phyloP scores from a whole-genome alignment of 2,888 invertebrate species.

The Drosophila picticornis region DNA sequence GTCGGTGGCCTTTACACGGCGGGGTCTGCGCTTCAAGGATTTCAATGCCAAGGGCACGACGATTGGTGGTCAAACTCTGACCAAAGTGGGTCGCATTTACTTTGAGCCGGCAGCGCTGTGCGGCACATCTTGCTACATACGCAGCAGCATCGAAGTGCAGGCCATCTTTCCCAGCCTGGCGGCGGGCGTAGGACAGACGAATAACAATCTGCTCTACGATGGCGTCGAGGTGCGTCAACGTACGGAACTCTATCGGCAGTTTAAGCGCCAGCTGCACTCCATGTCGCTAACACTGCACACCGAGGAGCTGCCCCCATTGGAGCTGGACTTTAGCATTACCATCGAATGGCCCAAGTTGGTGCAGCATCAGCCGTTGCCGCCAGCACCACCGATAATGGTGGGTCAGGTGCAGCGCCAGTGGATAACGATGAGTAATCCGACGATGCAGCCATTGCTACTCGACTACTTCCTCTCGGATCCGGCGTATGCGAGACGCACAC shows the following conservation, averaged over 20 bases:
- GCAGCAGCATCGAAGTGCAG: conserved; percentile 39
- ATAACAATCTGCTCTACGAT: conserved; percentile 81
- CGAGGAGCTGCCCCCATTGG: conserved; percentile 81
- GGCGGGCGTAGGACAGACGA: conserved; percentile 21
- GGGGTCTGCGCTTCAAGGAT: conserved; percentile 87
- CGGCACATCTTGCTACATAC: conserved; percentile 84
- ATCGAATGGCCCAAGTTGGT: conserved; percentile 85
- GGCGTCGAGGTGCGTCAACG: conserved; percentile 82
- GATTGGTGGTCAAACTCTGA: conserved; percentile 86
- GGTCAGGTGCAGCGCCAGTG: conserved; percentile 80
- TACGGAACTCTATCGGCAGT: conserved; percentile 82
- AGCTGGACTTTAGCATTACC: conserved; percentile 83
- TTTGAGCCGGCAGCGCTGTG: conserved; percentile 92
- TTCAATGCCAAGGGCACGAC: conserved; percentile 84
- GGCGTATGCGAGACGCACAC: conserved; percentile 74
- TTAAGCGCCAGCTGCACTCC: conserved; percentile 81
- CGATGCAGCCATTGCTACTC: conserved; percentile 78
- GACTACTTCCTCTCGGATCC: conserved; percentile 83
- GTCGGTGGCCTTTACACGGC: conserved; percentile 86
- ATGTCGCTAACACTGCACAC: conserved; percentile 83
- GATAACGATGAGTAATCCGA: conserved; percentile 83
- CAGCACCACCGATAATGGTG: conserved; percentile 82
- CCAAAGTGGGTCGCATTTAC: conserved; percentile 87
- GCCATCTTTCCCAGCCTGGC: conserved; percentile 49
- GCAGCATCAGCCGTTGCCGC: conserved; percentile 71